A percentile compares a stretch with the other conserved stretches of the same genome.
Conservation (phyloP, 2,797 vertebrate species). For the Oryzias sinensis region DNA sequence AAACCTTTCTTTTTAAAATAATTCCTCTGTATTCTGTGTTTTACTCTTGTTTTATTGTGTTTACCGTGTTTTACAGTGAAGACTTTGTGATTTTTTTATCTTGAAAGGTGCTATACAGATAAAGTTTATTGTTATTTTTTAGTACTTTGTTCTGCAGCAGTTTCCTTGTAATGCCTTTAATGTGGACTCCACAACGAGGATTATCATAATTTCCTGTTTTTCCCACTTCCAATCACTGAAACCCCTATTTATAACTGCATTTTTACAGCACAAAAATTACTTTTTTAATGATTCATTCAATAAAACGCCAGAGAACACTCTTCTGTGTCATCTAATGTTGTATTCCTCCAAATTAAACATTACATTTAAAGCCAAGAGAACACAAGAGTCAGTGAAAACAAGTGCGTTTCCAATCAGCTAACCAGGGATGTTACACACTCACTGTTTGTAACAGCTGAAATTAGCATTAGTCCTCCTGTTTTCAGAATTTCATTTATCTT, state of each 20-base stretch:
- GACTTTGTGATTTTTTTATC: too few species aligned
- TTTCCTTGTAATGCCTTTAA: too few species aligned
- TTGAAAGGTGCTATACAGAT: too few species aligned
- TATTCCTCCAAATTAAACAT: not conserved
- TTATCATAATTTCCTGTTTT: too few species aligned
- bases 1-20: too few species aligned
- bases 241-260: not conserved
- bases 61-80: too few species aligned
- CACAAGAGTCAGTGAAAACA: not conserved
- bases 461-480: not conserved
- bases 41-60: too few species aligned
- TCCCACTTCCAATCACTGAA: too few species aligned
- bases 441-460: not conserved
- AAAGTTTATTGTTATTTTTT: too few species aligned
- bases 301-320: not conserved
- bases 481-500: not conserved
- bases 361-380: not conserved
- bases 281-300: constrained; percentile 4
- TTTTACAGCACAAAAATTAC: not conserved
- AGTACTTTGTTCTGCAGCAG: too few species aligned
- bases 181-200: too few species aligned
- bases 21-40: too few species aligned
- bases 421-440: not conserved
- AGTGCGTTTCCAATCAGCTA: not conserved
- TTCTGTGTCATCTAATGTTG: not conserved